Base-by-base conservation (phyloP, 2,113 vertebrate genomes). In the Dissostichus mawsoni region DNA sequence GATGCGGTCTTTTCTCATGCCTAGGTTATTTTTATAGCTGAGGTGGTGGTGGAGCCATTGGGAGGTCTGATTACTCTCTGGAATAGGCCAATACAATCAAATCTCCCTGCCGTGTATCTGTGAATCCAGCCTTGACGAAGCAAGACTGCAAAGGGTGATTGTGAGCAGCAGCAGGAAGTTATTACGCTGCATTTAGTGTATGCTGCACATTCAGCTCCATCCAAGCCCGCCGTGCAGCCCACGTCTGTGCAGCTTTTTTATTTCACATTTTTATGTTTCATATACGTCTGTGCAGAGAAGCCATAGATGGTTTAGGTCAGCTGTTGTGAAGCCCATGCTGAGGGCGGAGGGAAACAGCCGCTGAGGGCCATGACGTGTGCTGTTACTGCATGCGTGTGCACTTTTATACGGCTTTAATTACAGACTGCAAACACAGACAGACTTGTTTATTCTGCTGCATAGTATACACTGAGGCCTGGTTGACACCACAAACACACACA, bases 341-440 rank as follows among this genome's bases (percentile, higher is more conserved):
- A 84, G 83, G 66, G 79, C 77, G 74, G 63, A 90, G 69, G 59
- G 76, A 82, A 82, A 68, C 82, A 45, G 82, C 74, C 57, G 66
- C 76, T 69, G 61, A 76, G 68, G 83, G 76, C 84, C 77, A 81
- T 92, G 90, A 93, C 84, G 81, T 91, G 83, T 89, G 90, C 84
- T 83, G 70, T 89, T 84, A 81, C 79, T 92, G 86, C 90, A 86
- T 83, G 88, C 80, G 80, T 92, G 89, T 93, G 87, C 80, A 90
- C 88, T 91, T 93, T 93, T 93, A 93, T 91, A 88, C 78, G 41
- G 81, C 89, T 92, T 93, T 93, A 93, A 93, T 94, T 91, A 90
- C 87, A 92, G 89, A 83, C 90, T 90, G 83, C 61, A 74, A 81
- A 92, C 87, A 93, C 89, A 93, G 90, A 90, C 87, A 86, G 90